These are phyloP conservation scores for Cephus pygmeus DNA, from an alignment of 2,888 invertebrate genomes.

Conservation along the genomic window DNA sequence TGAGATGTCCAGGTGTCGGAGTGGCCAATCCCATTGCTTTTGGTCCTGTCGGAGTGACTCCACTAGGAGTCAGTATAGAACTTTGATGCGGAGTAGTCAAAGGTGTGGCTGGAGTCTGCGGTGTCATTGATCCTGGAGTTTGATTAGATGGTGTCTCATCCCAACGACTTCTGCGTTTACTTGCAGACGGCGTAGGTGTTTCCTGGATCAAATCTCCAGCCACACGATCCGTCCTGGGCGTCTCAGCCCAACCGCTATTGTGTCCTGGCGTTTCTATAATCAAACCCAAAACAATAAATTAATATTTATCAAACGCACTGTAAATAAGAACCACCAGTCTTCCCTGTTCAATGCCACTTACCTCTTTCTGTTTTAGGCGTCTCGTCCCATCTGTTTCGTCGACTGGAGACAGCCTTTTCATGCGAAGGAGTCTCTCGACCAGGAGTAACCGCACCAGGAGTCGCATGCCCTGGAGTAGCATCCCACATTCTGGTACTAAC, in stretches of 20 bases:
- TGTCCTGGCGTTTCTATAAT: conserved; percentile 91
- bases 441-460: conserved; percentile 86
- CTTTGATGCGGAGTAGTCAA: conserved; percentile 79
- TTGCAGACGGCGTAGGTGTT: conserved; percentile 93
- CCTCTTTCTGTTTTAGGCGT: conserved; percentile 97
- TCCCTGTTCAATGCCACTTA: conserved; percentile 43
- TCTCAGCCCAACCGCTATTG: conserved; percentile 98
- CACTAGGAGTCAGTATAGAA: conserved; percentile 73
- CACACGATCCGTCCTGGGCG: conserved; percentile 93
- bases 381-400: conserved; percentile 99
- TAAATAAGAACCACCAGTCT: neutral
- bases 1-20: conserved; percentile 94
- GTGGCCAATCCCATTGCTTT: conserved; percentile 99
- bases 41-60: conserved; percentile 83
- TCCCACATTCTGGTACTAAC: conserved; percentile 94
- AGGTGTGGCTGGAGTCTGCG: conserved; percentile 84
- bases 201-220: conserved; percentile 85
- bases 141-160: conserved; percentile 94
- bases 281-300: conserved; percentile 8
- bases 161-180: conserved; percentile 97
- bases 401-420: conserved; percentile 75
- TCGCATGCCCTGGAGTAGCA: conserved; percentile 93
- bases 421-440: conserved; percentile 86
- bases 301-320: conserved; percentile 10
- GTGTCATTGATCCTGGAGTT: conserved; percentile 74